Percentiles rank a stretch among this genome's conserved stretches.
Evolutionary conservation across 2,797 vertebrate species (phyloP).

Genomic region (Malacoraja senta): DNA sequence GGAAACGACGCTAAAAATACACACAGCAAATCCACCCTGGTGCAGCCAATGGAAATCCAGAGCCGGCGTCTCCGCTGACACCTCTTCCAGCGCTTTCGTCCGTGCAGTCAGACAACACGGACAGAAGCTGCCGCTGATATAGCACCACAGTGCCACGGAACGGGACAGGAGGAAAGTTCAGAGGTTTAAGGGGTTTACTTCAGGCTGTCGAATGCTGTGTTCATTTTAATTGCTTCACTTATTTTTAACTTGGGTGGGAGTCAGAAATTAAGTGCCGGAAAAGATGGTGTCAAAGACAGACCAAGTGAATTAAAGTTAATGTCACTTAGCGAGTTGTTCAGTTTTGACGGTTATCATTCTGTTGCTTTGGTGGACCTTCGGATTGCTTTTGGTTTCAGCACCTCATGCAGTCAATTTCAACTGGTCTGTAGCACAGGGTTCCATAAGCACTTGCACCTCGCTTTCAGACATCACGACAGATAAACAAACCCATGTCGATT

Average conservation of each 20-base stretch:
- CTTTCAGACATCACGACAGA: neutral
- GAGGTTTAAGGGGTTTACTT: neutral
- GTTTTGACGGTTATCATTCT: neutral
- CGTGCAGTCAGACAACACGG: neutral
- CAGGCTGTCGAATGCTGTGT: neutral
- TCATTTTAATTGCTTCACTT: neutral
- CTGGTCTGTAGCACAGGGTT: neutral
- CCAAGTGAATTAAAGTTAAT: neutral
- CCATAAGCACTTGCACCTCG: neutral
- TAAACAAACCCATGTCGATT: neutral
- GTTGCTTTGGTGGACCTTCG: neutral
- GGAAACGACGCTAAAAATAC: constrained; percentile 57
- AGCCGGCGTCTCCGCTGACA: constrained; percentile 44
- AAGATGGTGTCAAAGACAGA: neutral
- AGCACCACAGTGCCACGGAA: neutral
- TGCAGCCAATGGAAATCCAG: constrained; percentile 55
- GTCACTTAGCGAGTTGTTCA: neutral
- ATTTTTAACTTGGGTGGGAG: neutral
- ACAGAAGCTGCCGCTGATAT: neutral
- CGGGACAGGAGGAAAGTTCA: neutral
- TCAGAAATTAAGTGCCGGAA: neutral
- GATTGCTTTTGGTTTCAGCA: neutral
- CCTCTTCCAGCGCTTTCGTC: constrained; percentile 14
- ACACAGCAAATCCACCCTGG: constrained; percentile 43
- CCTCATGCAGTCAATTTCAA: neutral